phyloP scores from a whole-genome alignment of 2,797 vertebrate genomes.

The Tragopan temminckii region DNA sequence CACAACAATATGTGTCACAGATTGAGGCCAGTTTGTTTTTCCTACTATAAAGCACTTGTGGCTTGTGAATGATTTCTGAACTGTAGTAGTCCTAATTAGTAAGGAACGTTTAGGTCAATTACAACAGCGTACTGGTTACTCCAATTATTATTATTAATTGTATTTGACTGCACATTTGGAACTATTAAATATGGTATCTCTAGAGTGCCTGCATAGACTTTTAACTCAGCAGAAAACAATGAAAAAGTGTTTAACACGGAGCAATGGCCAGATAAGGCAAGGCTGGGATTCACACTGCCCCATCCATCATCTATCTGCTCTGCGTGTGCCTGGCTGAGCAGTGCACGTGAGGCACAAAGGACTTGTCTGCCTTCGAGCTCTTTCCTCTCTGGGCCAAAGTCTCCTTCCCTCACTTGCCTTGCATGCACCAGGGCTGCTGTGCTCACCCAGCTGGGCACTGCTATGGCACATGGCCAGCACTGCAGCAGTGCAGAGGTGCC shows the following conservation, averaged over 20 bases:
- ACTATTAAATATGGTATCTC: constrained; percentile 11
- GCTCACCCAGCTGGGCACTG: not conserved
- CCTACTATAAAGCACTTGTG: not conserved
- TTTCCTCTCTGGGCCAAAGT: constrained; percentile 15
- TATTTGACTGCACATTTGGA: constrained; percentile 38
- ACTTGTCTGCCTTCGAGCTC: constrained; percentile 19
- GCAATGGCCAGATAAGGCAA: not conserved
- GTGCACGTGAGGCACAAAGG: not conserved
- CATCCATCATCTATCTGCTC: constrained; percentile 6
- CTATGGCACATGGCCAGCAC: not conserved
- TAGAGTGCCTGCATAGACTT: not conserved
- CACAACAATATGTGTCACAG: not conserved
- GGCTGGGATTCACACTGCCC: not conserved
- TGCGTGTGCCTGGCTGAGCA: not conserved
- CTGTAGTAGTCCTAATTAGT: constrained; percentile 50
- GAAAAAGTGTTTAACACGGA: not conserved
- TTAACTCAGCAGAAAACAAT: constrained; percentile 15
- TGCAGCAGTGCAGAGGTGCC: not conserved
- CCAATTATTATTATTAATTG: constrained; percentile 58
- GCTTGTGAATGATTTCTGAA: constrained; percentile 12
- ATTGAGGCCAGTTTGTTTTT: not conserved
- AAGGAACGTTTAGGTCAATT: constrained; percentile 55
- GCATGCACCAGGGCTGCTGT: accelerated
- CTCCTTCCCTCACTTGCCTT: not conserved
- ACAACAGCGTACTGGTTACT: not conserved